phyloP scores from a whole-genome alignment of 2,888 invertebrate species.

The Eurytoma californica region DNA sequence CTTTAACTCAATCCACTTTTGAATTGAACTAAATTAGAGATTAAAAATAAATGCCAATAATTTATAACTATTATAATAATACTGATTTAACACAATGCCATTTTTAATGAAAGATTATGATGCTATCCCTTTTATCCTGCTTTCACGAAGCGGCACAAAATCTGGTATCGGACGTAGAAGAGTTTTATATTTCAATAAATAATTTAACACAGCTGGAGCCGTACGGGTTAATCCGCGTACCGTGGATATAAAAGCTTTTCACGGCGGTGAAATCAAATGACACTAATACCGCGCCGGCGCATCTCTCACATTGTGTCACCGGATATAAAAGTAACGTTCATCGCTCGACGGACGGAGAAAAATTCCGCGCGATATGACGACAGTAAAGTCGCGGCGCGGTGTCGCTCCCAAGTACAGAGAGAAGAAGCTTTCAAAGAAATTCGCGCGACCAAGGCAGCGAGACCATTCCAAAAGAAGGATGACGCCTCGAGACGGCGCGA shows the following conservation, averaged over 20 bases:
- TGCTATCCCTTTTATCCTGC: no score
- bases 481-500: background rate
- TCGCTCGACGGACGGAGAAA: background rate
- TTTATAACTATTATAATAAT: no score
- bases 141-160: no score
- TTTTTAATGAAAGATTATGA: no score
- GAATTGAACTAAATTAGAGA: no score
- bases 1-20: no score
- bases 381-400: background rate
- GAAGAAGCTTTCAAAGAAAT: conserved; percentile 14
- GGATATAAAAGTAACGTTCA: conserved; percentile 19
- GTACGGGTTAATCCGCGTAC: conserved; percentile 1
- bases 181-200: no score
- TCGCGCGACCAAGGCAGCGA: conserved; percentile 10
- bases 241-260: conserved; percentile 26
- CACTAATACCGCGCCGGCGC: background rate
- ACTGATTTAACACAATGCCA: no score
- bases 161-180: no score
- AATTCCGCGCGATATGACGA: background rate
- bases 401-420: no score
- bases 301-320: conserved; percentile 5
- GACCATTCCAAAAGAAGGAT: conserved; percentile 12
- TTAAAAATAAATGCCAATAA: no score
- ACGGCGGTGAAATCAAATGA: conserved; percentile 18
- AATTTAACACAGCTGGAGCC: no score